Evolutionary conservation across 1,140 invertebrate species (phyloP), one percentile per base, ranked within the genome.

Genomic region (Aplysia californica): DNA sequence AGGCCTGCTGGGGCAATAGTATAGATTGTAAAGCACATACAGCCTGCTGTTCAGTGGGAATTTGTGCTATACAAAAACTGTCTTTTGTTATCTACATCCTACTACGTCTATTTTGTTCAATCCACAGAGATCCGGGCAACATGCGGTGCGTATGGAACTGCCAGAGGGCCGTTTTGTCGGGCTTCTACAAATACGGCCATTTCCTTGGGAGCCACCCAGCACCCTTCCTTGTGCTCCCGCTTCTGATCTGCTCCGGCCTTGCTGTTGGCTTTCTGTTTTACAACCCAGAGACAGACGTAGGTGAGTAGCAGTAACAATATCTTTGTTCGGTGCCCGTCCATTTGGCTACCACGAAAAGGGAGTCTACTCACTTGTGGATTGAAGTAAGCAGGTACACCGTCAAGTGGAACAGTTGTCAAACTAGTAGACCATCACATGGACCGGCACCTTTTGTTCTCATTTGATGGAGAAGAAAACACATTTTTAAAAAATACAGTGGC

Each of bases 151-250:
- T 69, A 21, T 69, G 67, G 67, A n/a, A 29, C 41, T 69, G 67
- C n/a, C 67, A 69, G 5, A 4, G n/a, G 15, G 5, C 3, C 1
- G 26, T 69, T 1, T 31, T 69, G 23, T 3, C 26, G n/a, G 68
- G 65, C 21, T 79, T 79, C 38, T 59, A 50, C 26, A 29, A 50
- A 26, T 79, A 79, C 33, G 78, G 78, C 29, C 15, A 44, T 38
- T 55, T 79, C 23, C 41, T 79, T 23, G 78, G 67, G 6, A 65
- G 58, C 23, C 36, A 77, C 56, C 78, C 78, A 6, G 41, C 36
- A 23, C 39, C 33, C 41, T 77, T 79, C 65, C 26, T 79, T 44
- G 23, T 79, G 5, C 15, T 67, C 1, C 59, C 74, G 26, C 29
- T 74, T 18, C 1, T 79, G 23, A 41, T 79, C 23, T 76, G 75